A percentile compares a stretch with the other conserved stretches of the same genome.
Conservation (phyloP, 2,797 vertebrate genomes). For the Danio kyathit region DNA sequence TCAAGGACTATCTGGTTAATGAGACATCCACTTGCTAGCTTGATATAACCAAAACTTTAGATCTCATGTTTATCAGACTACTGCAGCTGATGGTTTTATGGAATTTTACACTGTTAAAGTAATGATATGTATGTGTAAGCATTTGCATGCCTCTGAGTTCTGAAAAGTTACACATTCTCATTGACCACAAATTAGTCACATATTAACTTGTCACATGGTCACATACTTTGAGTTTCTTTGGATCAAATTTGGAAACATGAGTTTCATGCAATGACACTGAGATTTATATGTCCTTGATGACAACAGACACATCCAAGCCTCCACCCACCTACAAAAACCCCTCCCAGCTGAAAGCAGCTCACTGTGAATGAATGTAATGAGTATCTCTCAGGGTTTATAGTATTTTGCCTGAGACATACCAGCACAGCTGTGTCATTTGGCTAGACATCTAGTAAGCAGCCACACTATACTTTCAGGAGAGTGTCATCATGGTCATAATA, state of each 20-base stretch:
- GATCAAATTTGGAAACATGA: not conserved
- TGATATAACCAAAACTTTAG: not conserved
- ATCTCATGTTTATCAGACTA: not conserved
- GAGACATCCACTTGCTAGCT: not conserved
- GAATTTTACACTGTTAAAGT: not conserved
- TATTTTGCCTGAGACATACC: conserved; percentile 12
- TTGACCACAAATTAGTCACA: not conserved
- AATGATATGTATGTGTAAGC: not conserved
- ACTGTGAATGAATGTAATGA: conserved; percentile 24
- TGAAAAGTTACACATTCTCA: conserved; percentile 10
- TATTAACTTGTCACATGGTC: not conserved
- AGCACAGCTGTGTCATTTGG: conserved; percentile 8
- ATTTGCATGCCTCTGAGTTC: not conserved
- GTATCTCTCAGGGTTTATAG: conserved; percentile 22
- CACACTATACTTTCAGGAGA: conserved; percentile 2
- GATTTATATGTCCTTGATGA: not conserved
- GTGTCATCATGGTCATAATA: not conserved
- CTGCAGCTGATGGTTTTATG: not conserved
- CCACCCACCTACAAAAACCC: not conserved
- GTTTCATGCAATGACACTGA: not conserved
- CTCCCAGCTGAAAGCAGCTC: conserved; percentile 16
- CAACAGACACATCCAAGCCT: not conserved
- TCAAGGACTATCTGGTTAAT: conserved; percentile 10
- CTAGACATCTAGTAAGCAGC: conserved; percentile 9
- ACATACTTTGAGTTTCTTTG: not conserved